A percentile compares a stretch with the other conserved stretches of the same genome.
These are phyloP conservation scores for Hippolais icterina DNA, from an alignment of 2,113 vertebrate species.

Conservation along the genomic window DNA sequence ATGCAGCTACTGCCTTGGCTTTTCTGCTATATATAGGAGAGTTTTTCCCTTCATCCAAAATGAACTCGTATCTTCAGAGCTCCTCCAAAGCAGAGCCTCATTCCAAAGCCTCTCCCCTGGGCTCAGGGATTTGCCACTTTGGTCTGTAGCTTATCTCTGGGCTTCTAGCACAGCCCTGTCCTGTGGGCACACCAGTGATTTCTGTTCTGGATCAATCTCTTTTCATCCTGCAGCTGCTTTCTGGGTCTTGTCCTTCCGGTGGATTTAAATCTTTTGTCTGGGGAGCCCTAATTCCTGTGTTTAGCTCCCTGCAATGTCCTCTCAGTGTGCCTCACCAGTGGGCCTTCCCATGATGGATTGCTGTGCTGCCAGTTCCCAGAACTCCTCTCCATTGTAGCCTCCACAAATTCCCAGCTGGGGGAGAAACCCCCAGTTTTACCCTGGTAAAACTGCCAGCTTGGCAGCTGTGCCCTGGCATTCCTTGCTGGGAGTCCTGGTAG, in stretches of 20 bases:
- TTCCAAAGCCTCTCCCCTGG: background rate
- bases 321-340: fast-evolving
- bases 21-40: background rate
- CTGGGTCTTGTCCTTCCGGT: background rate
- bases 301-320: background rate
- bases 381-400: background rate
- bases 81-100: background rate
- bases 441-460: background rate
- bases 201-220: background rate
- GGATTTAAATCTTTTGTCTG: background rate
- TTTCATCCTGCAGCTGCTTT: background rate
- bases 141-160: background rate
- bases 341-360: background rate
- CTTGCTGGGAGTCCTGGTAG: too few relatives aligned
- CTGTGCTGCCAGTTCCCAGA: background rate
- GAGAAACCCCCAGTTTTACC: background rate
- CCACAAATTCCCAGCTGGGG: background rate
- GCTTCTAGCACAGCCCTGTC: background rate
- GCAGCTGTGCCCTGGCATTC: background rate
- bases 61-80: background rate
- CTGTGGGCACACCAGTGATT: background rate
- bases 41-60: background rate
- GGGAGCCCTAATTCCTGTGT: background rate
- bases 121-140: background rate
- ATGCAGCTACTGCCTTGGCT: background rate